Conservation (phyloP, 2,113 vertebrate species). For the Oreochromis niloticus region DNA sequence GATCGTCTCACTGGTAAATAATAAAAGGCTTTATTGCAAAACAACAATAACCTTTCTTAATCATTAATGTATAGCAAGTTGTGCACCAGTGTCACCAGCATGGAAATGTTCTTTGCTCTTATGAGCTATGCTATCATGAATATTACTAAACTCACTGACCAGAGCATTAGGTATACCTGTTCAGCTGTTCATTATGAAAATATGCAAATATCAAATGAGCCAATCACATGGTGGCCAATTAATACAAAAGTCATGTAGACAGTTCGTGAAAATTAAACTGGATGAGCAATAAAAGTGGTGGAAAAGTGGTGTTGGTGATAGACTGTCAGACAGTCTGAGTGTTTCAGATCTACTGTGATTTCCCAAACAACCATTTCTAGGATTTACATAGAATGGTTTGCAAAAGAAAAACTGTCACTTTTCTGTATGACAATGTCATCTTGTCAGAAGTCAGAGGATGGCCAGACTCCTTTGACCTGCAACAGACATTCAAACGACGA, state of each 20-base stretch:
- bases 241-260: neutral
- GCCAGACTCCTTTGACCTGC: neutral
- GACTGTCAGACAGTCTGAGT: neutral
- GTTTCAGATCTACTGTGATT: neutral
- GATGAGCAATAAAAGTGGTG: neutral
- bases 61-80: neutral
- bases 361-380: neutral
- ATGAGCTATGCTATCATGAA: neutral
- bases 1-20: neutral
- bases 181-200: neutral
- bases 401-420: neutral
- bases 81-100: neutral
- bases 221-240: neutral
- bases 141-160: neutral
- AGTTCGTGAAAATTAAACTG: neutral
- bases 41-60: neutral
- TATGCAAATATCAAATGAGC: neutral
- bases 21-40: neutral
- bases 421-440: neutral
- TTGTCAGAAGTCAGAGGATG: neutral
- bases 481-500: neutral
- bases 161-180: neutral
- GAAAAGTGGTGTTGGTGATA: neutral
- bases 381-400: neutral
- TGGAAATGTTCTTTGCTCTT: neutral